Percentiles rank a stretch among this genome's conserved stretches.
Evolutionary conservation across 2,888 invertebrate species (phyloP).

Genomic region (Listrodromus nycthemerus): DNA sequence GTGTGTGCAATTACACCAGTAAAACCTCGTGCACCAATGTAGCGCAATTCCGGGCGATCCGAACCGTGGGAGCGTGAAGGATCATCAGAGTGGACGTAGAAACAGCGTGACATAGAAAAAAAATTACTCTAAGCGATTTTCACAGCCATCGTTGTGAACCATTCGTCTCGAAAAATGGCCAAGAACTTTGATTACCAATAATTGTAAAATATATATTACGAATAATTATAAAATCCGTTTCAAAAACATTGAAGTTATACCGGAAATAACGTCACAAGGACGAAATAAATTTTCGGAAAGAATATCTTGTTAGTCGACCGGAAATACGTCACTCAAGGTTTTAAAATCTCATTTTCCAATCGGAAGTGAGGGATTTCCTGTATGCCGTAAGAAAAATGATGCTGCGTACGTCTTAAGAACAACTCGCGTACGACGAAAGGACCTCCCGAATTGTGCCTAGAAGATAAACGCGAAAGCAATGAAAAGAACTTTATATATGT

Average conservation of each 20-base stretch:
- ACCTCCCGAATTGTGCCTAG: neutral
- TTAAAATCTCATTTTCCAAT: neutral
- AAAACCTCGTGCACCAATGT: neutral
- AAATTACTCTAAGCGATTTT: too few relatives aligned
- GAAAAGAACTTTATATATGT: neutral
- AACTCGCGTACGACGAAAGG: neutral
- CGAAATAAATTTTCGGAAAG: too few relatives aligned
- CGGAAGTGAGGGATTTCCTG: neutral
- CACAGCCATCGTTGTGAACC: too few relatives aligned
- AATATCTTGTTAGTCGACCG: neutral
- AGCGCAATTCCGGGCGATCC: neutral
- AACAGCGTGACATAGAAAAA: neutral
- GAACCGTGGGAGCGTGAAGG: neutral
- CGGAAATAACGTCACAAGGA: too few relatives aligned
- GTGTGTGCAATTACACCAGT: neutral
- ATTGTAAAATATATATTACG: too few relatives aligned
- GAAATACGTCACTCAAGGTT: neutral
- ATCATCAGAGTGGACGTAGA: neutral
- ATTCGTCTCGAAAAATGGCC: too few relatives aligned
- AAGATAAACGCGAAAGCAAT: slow-evolving; percentile 1
- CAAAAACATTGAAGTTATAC: too few relatives aligned
- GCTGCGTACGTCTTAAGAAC: neutral
- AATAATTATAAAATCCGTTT: too few relatives aligned
- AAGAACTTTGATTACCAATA: too few relatives aligned
- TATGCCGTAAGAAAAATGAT: neutral